Base-by-base conservation (phyloP, 2,888 invertebrate species). In the Stenolophus ochropezus region DNA sequence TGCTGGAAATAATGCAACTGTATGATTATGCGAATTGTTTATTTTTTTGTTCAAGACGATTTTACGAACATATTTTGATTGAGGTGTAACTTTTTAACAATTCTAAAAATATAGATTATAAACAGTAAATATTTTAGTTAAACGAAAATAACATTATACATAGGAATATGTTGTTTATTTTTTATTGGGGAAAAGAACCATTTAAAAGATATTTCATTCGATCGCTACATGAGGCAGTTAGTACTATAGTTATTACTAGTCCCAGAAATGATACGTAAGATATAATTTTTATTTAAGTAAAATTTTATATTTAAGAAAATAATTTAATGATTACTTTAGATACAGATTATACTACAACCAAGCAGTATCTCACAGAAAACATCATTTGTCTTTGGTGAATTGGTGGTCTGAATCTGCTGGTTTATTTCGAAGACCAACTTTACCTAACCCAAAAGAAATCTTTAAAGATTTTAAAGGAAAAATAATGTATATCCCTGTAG, bases 261-360 rank as follows among this genome's bases (percentile, higher is more conserved):
- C 92, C 93, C 0, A 90, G 92, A 83, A 87, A 89, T 71, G 90
- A 91, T 83, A 92, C 92, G 93, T 93, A 88, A 90, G 91, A n/a
- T n/a, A n/a, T n/a, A n/a, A n/a, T n/a, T n/a, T n/a, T n/a, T n/a
- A n/a, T n/a, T n/a, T n/a, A 27, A 27, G 5, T 27, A 27, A 27
- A 27, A 27, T 4, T 27, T 27, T 27, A 27, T 27, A 4, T 27
- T 5, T 3, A 27, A 27, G 27, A 27, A 27, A 27, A 27, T 27
- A 27, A 27, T 27, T 5, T 53, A 16, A 6, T 53, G 2, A 53
- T 3, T 53, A 53, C 2, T 53, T 18, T 53, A 94, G 94, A 47
- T 94, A 93, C 85, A 91, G 94, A 8, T 90, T 95, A 56, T 94
- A 93, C 87, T 95, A 94, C 88, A 95, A 94, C 87, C 95, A 94